Evolutionary conservation across 2,113 vertebrate species (phyloP), one percentile per base, ranked within the genome.

Genomic region (Centropus unirufus): DNA sequence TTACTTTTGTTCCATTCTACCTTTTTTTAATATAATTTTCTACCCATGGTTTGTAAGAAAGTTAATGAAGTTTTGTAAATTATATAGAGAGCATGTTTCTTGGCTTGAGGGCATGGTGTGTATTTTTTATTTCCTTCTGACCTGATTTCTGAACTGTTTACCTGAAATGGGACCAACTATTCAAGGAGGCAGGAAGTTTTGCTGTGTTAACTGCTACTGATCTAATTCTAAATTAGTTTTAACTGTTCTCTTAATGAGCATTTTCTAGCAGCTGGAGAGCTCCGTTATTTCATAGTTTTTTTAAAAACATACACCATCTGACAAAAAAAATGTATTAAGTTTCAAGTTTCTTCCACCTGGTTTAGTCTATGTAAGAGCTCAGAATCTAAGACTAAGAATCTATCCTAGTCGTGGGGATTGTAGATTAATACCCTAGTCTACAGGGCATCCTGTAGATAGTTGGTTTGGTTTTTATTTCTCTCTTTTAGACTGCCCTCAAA

Each of bases 1-100:
- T 91, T 95, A 89, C 86, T 93, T 93, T 92, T 61, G 40, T 90
- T 95, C 57, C 57, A 67, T 21, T 95, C n/a, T 49, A 52, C 11
- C 5, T 27, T 72, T 47, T 55, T 77, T 54, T 34, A 1, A 18
- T 73, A 4, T 49, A 86, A 49, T 26, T 94, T 93, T 34, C 55
- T 87, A 94, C 42, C 63, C 32, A 47, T 58, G 74, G 42, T 40
- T 90, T 11, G 2, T 76, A 90, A 92, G 72, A 42, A 89, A 87
- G 61, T 66, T 95, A 93, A 92, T 90, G 68, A 92, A 75, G 68
- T 93, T 88, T 91, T 90, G 42, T 61, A 90, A 90, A 93, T 83
- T 30, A 88, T 63, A 84, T 4, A 66, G 30, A 0, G 7, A 95
- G 83, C 6, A 4, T 27, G 32, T 70, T 88, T 94, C 63, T 70